Base-by-base conservation (phyloP, 2,888 invertebrate species). In the Trissonchulus sp. region DNA sequence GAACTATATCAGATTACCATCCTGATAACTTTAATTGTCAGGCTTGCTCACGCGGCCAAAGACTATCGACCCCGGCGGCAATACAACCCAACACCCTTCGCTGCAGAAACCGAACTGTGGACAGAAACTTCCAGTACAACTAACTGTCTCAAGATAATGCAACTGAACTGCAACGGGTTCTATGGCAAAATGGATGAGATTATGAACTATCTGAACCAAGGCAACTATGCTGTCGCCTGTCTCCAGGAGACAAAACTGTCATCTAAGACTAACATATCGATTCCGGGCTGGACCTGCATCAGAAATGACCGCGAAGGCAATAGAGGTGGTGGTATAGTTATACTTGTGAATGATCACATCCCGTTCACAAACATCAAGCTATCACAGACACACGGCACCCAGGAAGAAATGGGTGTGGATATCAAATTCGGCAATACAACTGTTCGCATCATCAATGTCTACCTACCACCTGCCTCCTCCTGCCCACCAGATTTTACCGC, bases 401-500 rank as follows among this genome's bases (percentile, higher is more conserved):
- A 23, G 18, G 60, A 60, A 60, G 18, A 60, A 60, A 18, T 23
- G n/a, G 60, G 60, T n/a, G n/a, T 60, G 18, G 18, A 18, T 18
- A n/a, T 60, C n/a, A 18, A 60, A 23, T 23, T 60, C n/a, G 60
- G 60, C 18, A 60, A 60, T 60, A 60, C 60, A n/a, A 60, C 60
- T n/a, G n/a, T 60, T n/a, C 18, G n/a, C 60, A 60, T 60, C n/a
- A 60, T 60, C 60, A 60, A 60, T n/a, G 60, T 60, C 18, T 60
- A 60, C 60, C 18, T 60, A 60, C 18, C 60, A n/a, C 60, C 60
- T 23, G 18, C 18, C 18, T 60, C 60, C 18, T 60, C 60, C 18
- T 60, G 60, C n/a, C 60, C 60, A 23, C 60, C 60, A 23, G 60
- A n/a, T 18, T 60, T 60, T 60, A 60, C 18, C 18, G 60, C 60